Base-by-base conservation (phyloP, 2,888 invertebrate species). In the Eudemis profundana region DNA sequence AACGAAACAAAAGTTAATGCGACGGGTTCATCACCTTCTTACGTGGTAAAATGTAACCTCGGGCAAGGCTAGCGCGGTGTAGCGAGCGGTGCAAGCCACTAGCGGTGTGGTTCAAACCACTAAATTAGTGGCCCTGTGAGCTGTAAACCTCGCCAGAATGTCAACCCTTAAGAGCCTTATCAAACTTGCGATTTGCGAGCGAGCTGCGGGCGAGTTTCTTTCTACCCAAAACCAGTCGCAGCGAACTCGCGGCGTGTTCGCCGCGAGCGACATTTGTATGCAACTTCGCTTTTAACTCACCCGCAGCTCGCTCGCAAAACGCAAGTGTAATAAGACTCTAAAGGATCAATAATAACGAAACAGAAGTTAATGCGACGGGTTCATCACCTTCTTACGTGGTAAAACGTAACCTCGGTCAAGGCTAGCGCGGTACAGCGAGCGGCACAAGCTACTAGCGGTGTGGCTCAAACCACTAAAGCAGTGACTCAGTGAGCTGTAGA, bases 401-500 rank as follows among this genome's bases (percentile, higher is more conserved):
- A 4, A 8, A 8, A 33, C 46, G 33, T 15, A 46, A 46, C 38
- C 8, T 21, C 38, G 59, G 59, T 59, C 59, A 59, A 59, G 59
- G 59, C 36, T 38, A n/a, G 15, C 4, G 5, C 7, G 14, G 12
- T 17, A 14, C 8, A 33, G 8, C 33, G 8, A 12, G 14, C 27
- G 8, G 14, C 5, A 19, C 19, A 3, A 7, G 51, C 12, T 10
- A 21, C 19, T 19, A 17, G 4, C 2, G 2, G 44, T 47, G 27
- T 15, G 47, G 47, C 27, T 27, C 14, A 47, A 27, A 15, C 2
- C 2, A 14, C 1, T 38, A 4, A n/a, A n/a, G n/a, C n/a, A n/a
- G n/a, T n/a, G n/a, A n/a, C n/a, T n/a, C n/a, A n/a, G n/a, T n/a
- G n/a, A n/a, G n/a, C n/a, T n/a, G n/a, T n/a, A n/a, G n/a, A n/a